Percentiles rank a stretch among this genome's conserved stretches.
These are phyloP conservation scores for Neocrepidodera transversa DNA, from an alignment of 2,888 invertebrate species.

Conservation along the genomic window DNA sequence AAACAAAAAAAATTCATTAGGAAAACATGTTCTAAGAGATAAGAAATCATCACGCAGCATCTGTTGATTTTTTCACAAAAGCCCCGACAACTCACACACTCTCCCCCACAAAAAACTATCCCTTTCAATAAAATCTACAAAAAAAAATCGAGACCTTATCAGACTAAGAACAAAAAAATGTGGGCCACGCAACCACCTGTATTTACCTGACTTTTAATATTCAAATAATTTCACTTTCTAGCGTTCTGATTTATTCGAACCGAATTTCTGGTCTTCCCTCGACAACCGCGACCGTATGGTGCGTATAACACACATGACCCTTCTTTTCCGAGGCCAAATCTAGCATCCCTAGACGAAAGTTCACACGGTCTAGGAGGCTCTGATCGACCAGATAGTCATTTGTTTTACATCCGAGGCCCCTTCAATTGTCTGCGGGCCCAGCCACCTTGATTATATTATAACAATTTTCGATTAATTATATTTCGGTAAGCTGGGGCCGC, in stretches of 20 bases:
- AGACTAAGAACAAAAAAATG: conserved; percentile 36
- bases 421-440: conserved; percentile 36
- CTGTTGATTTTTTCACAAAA: conserved; percentile 40
- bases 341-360: conserved; percentile 52
- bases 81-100: conserved; percentile 25
- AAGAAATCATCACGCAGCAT: conserved; percentile 35
- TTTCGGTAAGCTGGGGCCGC: conserved; percentile 9
- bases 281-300: conserved; percentile 33
- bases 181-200: conserved; percentile 51
- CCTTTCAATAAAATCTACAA: conserved; percentile 35
- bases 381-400: conserved; percentile 51
- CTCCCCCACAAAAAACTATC: conserved; percentile 37
- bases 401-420: conserved; percentile 44
- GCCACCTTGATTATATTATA: conserved; percentile 39
- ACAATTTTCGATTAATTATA: conserved; percentile 41
- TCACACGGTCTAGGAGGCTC: conserved; percentile 51
- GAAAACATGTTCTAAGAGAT: conserved; percentile 29
- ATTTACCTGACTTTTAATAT: conserved; percentile 52
- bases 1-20: conserved; percentile 36
- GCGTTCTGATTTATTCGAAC: conserved; percentile 44
- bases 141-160: conserved; percentile 12
- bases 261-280: conserved; percentile 32
- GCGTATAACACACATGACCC: conserved; percentile 42
- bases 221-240: conserved; percentile 55
- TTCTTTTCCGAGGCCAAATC: conserved; percentile 33